Conservation (phyloP, 2,797 vertebrate species). For the Molossus molossus region DNA sequence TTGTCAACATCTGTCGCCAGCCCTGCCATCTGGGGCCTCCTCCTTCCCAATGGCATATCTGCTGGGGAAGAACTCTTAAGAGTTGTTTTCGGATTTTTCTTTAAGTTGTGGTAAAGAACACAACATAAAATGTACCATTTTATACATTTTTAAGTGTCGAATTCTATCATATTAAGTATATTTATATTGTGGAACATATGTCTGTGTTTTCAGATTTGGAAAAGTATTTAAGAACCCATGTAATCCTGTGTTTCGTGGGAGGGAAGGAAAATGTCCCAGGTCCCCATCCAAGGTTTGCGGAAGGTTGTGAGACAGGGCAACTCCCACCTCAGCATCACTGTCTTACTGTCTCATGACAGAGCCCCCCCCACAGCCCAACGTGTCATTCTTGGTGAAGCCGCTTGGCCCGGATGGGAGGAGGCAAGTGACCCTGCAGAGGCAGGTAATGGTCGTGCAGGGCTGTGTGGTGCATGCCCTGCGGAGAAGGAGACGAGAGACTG, state of each 20-base stretch:
- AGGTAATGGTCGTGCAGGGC: constrained; percentile 75
- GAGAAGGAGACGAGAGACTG: not conserved
- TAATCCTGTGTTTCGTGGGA: not conserved
- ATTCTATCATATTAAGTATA: not conserved
- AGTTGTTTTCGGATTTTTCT: not conserved
- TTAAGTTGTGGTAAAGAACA: not conserved
- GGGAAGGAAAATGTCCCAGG: not conserved
- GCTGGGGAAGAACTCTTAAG: not conserved
- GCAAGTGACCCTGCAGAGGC: constrained; percentile 78
- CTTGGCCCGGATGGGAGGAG: constrained; percentile 81
- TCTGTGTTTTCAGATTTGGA: not conserved
- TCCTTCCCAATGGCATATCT: not conserved
- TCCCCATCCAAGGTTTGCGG: not conserved
- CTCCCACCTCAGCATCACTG: not conserved
- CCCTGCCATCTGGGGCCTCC: not conserved
- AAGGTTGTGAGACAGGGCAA: not conserved
- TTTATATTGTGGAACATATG: not conserved
- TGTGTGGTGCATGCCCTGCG: not conserved
- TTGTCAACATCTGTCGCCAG: not conserved
- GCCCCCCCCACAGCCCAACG: not conserved
- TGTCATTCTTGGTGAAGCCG: constrained; percentile 49
- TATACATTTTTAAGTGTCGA: not conserved
- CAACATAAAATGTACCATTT: not conserved
- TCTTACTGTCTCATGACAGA: constrained; percentile 75
- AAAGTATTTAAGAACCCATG: not conserved